Conservation (phyloP, 2,797 vertebrate species). For the Rhabdomys pumilio region DNA sequence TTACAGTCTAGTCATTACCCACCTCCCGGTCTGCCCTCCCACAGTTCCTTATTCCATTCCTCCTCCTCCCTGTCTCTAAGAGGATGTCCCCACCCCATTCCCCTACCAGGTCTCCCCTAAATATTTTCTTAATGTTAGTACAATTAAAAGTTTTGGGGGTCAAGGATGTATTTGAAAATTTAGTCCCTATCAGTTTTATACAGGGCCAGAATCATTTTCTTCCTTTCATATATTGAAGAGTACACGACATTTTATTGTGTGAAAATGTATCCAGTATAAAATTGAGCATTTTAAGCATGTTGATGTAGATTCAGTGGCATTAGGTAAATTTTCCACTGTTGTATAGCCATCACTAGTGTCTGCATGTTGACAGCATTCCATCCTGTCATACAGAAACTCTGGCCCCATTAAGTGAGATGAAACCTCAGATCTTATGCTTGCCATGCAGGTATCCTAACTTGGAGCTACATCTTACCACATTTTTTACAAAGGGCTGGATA, state of each 20-base stretch:
- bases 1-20: neutral
- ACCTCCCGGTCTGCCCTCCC: neutral
- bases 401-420: neutral
- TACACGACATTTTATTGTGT: neutral
- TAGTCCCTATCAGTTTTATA: neutral
- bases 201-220: neutral
- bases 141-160: neutral
- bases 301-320: neutral
- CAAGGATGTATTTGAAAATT: neutral
- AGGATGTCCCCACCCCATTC: neutral
- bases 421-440: neutral
- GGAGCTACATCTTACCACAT: neutral
- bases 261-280: neutral
- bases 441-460: neutral
- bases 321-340: neutral
- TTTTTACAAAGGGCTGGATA: neutral
- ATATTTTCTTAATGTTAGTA: neutral
- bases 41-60: neutral
- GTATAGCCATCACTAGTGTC: neutral
- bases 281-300: neutral
- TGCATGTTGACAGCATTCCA: neutral
- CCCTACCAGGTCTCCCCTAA: neutral
- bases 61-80: too few species aligned
- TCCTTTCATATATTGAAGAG: neutral
- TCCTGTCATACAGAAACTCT: neutral